These are phyloP conservation scores for Galendromus occidentalis DNA, from an alignment of 1,140 invertebrate genomes.

Conservation along the genomic window DNA sequence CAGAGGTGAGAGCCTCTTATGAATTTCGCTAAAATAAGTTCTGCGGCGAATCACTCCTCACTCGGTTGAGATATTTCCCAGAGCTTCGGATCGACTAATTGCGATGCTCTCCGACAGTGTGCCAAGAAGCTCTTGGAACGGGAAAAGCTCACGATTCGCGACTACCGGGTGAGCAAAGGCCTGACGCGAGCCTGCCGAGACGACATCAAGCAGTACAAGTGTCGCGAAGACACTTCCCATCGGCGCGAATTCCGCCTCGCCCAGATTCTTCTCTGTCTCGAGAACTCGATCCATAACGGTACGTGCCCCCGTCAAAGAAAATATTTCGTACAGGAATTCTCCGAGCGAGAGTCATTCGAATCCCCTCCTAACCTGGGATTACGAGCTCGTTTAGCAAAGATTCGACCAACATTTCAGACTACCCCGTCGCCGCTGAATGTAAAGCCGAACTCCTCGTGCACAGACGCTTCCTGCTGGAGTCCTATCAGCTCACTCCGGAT, in stretches of 20 bases:
- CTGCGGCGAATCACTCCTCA: too few species aligned
- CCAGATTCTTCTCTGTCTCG: conserved; percentile 76
- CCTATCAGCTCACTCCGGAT: conserved; percentile 76
- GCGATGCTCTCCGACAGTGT: conserved; percentile 35
- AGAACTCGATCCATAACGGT: conserved; percentile 52
- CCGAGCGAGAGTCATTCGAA: too few species aligned
- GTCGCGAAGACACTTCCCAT: conserved; percentile 41
- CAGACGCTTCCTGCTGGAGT: conserved; percentile 68
- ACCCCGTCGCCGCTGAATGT: conserved; percentile 45
- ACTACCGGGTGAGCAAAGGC: conserved; percentile 73
- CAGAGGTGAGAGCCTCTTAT: conserved; percentile 31
- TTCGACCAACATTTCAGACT: conserved; percentile 25
- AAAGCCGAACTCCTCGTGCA: conserved; percentile 66
- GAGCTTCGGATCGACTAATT: not conserved
- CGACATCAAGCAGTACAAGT: conserved; percentile 61
- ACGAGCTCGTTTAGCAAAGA: not conserved
- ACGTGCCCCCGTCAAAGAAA: not conserved
- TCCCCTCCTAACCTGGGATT: not conserved
- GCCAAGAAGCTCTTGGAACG: conserved; percentile 58
- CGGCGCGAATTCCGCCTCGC: conserved; percentile 66
- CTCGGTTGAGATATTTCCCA: conserved; percentile 5
- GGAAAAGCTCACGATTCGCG: conserved; percentile 66
- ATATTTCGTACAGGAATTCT: not conserved
- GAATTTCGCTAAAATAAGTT: too few species aligned
- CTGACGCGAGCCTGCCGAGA: conserved; percentile 66